phyloP scores from a whole-genome alignment of 2,888 invertebrate genomes.

The Doris montereyensis region DNA sequence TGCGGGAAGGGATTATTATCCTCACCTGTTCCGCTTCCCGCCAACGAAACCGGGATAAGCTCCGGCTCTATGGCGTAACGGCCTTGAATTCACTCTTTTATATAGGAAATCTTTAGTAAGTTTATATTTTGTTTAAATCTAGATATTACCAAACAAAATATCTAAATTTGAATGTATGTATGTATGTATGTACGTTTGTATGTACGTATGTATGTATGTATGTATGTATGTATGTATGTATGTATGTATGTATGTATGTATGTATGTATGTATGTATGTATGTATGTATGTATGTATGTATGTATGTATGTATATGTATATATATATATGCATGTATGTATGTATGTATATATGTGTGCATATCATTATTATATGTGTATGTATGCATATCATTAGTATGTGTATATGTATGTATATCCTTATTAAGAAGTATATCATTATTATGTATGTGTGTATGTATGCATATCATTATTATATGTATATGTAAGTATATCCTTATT shows the following conservation, averaged over 20 bases:
- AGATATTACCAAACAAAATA: too few relatives aligned
- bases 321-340: neutral
- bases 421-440: neutral
- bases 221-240: constrained; percentile 6
- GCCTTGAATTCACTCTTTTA: too few relatives aligned
- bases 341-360: neutral
- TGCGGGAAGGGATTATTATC: too few relatives aligned
- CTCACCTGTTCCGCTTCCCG: too few relatives aligned
- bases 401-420: neutral
- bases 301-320: constrained; percentile 19
- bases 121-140: too few relatives aligned
- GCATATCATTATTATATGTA: neutral
- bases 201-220: constrained; percentile 5
- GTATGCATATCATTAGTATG: neutral
- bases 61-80: too few relatives aligned
- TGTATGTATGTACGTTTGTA: constrained; percentile 7
- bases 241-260: constrained; percentile 32
- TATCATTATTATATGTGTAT: neutral
- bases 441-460: neutral
- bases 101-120: too few relatives aligned
- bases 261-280: constrained; percentile 33
- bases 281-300: constrained; percentile 25
- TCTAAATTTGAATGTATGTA: neutral
- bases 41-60: too few relatives aligned
- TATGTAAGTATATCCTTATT: neutral